Evolutionary conservation across 1,140 invertebrate species (phyloP), one percentile per base, ranked within the genome.

Genomic region (Hylaeus volcanicus): DNA sequence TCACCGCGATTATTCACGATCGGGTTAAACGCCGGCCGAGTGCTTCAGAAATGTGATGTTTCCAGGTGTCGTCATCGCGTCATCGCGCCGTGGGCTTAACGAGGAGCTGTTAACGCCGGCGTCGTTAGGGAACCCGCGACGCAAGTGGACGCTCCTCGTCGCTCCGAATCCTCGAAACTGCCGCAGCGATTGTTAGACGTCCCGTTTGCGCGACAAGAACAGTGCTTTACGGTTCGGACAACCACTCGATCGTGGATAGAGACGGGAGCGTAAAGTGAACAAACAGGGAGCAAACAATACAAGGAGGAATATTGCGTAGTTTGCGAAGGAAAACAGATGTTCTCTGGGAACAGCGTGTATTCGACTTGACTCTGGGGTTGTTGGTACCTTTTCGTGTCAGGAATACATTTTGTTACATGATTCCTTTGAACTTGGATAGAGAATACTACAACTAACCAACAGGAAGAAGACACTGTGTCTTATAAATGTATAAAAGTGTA

Each of bases 81-180:
- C 70, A 60, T 74, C 61, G 39, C 39, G 41, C 26, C 3, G 15
- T 65, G 12, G 69, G 76, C 74, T 84, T 89, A 89, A 89, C 86
- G 86, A 88, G 85, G 79, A 81, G 82, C 83, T 86, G 88, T 90
- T 90, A 89, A 85, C 83, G 84, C 73, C 63, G 83, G 71, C 85
- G 56, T 75, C 72, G 78, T 75, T 80, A 68, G 72, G 63, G 4
- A 81, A 70, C 55, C 26, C 56, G n/a, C 45, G 55, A 60, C 55
- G 64, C 53, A 53, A 66, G 72, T 75, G 73, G 72, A 75, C 79
- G 69, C 41, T 39, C n/a, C 51, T 48, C 37, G 55, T 14, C 26
- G 5, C 11, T 55, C 12, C 55, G 3, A 75, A 69, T 75, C 64
- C 72, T 68, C 73, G 64, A 80, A 60, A 75, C 45, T 80, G 56